Evolutionary conservation across 2,113 vertebrate species (phyloP).

Genomic region (Chaenocephalus aceratus): DNA sequence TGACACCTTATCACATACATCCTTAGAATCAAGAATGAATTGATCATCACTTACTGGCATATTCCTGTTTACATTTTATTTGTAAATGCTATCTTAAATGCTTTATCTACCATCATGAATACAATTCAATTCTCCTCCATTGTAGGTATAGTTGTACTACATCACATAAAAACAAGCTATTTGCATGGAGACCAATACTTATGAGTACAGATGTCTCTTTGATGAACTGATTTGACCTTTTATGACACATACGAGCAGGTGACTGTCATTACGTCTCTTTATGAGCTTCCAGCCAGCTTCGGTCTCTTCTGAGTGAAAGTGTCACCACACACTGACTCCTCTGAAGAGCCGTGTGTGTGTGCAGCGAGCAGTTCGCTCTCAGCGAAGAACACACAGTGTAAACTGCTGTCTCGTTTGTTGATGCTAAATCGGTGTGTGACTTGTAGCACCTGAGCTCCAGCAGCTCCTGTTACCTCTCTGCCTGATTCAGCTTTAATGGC

Average conservation of each 20-base stretch:
- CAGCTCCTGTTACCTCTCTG: constrained; percentile 64
- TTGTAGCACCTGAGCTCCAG: constrained; percentile 75
- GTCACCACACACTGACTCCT: constrained; percentile 29
- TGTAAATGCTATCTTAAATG: background rate
- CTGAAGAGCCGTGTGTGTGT: constrained; percentile 3
- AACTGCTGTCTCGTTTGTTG: constrained; percentile 47
- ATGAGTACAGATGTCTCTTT: background rate
- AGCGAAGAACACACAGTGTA: constrained; percentile 6
- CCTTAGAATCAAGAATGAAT: no score
- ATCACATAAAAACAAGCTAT: no score
- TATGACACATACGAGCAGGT: constrained; percentile 8
- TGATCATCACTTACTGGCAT: no score
- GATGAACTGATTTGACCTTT: background rate
- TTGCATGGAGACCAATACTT: no score
- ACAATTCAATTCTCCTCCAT: no score
- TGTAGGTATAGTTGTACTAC: no score
- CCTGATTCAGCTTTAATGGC: constrained; percentile 54
- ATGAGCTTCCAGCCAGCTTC: constrained; percentile 8
- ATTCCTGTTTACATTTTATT: no score
- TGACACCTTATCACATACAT: no score
- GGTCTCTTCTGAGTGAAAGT: constrained; percentile 30
- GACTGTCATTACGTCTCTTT: background rate
- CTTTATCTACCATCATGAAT: background rate
- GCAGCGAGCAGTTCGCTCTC: constrained; percentile 46
- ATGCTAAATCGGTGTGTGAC: constrained; percentile 66